phyloP scores from a whole-genome alignment of 2,113 vertebrate species.

The Mugil cephalus region DNA sequence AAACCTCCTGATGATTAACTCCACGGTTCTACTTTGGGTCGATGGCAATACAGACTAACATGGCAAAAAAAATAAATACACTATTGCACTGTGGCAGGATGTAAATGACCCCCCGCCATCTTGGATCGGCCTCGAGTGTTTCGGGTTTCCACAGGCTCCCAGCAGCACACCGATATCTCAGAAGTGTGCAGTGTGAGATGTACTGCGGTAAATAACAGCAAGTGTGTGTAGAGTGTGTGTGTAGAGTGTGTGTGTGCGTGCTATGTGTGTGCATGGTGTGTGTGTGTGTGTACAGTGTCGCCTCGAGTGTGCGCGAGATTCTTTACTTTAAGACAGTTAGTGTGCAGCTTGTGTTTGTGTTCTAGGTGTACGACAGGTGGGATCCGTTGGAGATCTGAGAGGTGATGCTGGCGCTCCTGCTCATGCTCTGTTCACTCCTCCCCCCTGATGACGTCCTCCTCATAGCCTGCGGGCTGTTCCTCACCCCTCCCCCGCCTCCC shows the following conservation, averaged over 20 bases:
- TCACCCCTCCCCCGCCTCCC: constrained; percentile 88
- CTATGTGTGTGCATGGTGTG: constrained; percentile 18
- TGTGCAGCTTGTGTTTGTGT: constrained; percentile 38
- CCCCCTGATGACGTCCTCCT: constrained; percentile 96
- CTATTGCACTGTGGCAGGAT: constrained; percentile 41
- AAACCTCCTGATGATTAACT: constrained; percentile 11
- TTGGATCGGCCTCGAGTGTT: constrained; percentile 32
- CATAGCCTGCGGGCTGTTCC: constrained; percentile 96
- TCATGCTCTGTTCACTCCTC: constrained; percentile 97
- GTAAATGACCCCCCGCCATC: constrained; percentile 10
- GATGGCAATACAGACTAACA: constrained; percentile 59
- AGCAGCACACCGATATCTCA: constrained; percentile 21
- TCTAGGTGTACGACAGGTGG: constrained; percentile 97
- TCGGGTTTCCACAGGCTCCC: constrained; percentile 69
- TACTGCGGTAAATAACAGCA: constrained; percentile 13
- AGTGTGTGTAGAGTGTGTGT: constrained; percentile 34
- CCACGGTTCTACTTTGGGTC: constrained; percentile 11
- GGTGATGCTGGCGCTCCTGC: constrained; percentile 98
- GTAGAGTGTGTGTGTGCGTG: constrained; percentile 11
- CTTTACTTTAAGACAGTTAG: constrained; percentile 84
- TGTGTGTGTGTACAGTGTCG: constrained; percentile 41
- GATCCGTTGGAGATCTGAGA: constrained; percentile 99
- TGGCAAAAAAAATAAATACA: constrained; percentile 40
- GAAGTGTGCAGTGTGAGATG: constrained; percentile 27
- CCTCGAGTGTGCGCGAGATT: constrained; percentile 14